Percentiles rank a stretch among this genome's conserved stretches.
Conservation (phyloP, 2,113 vertebrate species). For the Pelmatolapia mariae region DNA sequence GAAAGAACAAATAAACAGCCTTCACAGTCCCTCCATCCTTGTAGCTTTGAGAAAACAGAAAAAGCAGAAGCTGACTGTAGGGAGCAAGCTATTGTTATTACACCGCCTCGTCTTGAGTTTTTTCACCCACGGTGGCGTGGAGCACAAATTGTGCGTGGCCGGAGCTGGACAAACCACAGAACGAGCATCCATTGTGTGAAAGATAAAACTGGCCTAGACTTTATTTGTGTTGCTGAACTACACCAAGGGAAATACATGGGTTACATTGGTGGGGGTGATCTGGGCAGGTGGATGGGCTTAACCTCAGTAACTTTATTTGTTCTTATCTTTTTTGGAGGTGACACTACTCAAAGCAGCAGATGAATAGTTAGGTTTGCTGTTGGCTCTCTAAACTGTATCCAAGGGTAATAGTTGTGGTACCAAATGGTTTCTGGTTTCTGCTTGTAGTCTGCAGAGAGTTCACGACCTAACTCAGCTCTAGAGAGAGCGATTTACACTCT, state of each 20-base stretch:
- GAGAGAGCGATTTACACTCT: neutral
- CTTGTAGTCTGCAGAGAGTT: neutral
- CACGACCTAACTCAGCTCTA: neutral
- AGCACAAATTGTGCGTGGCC: slow-evolving; percentile 38
- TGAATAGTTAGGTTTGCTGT: neutral
- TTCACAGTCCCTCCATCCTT: neutral
- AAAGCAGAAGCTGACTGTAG: neutral
- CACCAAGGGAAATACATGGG: neutral
- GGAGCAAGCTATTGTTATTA: slow-evolving; percentile 2
- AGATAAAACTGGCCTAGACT: slow-evolving; percentile 29
- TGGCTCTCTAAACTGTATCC: neutral
- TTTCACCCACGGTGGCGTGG: neutral
- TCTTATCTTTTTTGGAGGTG: neutral
- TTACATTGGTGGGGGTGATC: neutral
- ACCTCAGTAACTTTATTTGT: neutral
- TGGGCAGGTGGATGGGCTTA: neutral
- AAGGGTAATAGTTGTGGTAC: neutral
- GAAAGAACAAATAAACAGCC: neutral
- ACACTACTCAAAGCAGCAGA: neutral
- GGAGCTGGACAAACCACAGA: slow-evolving; percentile 29
- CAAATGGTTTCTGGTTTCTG: neutral
- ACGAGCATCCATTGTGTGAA: slow-evolving; percentile 20
- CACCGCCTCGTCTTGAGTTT: neutral
- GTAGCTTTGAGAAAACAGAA: neutral
- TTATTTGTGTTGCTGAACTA: slow-evolving; percentile 45